Conservation (phyloP, 2,888 invertebrate genomes). For the Diarsia rubi region DNA sequence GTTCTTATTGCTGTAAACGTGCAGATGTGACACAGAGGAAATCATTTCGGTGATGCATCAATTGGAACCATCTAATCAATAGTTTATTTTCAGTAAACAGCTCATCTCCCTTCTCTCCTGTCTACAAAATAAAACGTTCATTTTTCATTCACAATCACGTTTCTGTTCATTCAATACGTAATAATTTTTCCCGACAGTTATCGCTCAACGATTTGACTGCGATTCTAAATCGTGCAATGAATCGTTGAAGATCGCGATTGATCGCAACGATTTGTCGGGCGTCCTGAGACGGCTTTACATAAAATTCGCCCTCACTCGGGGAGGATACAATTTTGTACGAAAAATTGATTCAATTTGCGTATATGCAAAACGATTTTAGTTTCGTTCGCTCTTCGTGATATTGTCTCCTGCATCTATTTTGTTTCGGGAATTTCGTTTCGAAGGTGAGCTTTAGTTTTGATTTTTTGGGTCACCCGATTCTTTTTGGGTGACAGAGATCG, state of each 20-base stretch:
- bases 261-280: slow-evolving; percentile 73
- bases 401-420: slow-evolving; percentile 60
- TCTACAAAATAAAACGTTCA: slow-evolving; percentile 24
- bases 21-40: neutral
- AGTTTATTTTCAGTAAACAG: slow-evolving; percentile 16
- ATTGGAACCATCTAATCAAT: slow-evolving; percentile 11
- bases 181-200: slow-evolving; percentile 59
- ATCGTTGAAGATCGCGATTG: slow-evolving; percentile 67
- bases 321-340: slow-evolving; percentile 81
- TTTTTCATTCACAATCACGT: slow-evolving; percentile 51
- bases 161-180: slow-evolving; percentile 53
- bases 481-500: neutral
- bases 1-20: neutral
- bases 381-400: slow-evolving; percentile 57
- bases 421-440: slow-evolving; percentile 43
- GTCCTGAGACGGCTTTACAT: slow-evolving; percentile 69
- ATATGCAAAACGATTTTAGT: slow-evolving; percentile 81
- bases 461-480: neutral
- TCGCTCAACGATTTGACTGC: slow-evolving; percentile 63
- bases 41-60: slow-evolving; percentile 8
- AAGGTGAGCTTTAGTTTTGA: slow-evolving; percentile 32
- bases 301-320: slow-evolving; percentile 57
- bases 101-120: slow-evolving; percentile 5
- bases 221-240: slow-evolving; percentile 66
- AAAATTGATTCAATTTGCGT: slow-evolving; percentile 86